These are phyloP conservation scores for Ichneumon xanthorius DNA, from an alignment of 2,888 invertebrate genomes.

Conservation along the genomic window DNA sequence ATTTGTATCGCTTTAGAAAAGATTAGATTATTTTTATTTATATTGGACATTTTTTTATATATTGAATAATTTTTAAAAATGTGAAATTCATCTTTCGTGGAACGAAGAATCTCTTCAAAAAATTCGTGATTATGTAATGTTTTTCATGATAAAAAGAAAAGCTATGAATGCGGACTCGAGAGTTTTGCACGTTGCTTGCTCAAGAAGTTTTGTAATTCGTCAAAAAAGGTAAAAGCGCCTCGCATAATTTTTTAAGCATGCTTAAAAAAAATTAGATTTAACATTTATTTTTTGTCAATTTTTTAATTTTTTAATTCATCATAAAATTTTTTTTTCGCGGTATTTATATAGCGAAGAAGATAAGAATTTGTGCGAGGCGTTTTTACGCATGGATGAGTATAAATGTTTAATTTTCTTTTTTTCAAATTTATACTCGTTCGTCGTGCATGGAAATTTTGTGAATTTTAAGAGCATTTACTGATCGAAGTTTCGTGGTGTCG, in stretches of 20 bases:
- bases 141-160: no score
- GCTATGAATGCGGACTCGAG: no score
- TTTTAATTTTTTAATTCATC: neutral
- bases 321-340: neutral
- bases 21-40: no score
- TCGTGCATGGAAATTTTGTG: constrained; percentile 51
- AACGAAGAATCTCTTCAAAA: no score
- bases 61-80: no score
- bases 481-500: constrained; percentile 64
- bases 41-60: no score
- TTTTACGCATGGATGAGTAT: constrained; percentile 35
- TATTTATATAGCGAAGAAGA: neutral
- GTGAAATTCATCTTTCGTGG: no score
- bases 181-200: constrained; percentile 4
- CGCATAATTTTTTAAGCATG: neutral
- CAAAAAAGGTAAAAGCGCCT: constrained; percentile 13
- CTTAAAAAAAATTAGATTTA: no score
- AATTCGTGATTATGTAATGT: no score
- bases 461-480: constrained; percentile 6
- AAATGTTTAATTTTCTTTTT: neutral
- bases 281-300: no score
- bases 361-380: constrained; percentile 19
- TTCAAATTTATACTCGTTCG: constrained; percentile 31
- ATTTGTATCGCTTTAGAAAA: no score
- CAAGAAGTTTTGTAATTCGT: neutral